Evolutionary conservation across 2,113 vertebrate genomes (phyloP).

Genomic region (Rattus rattus): DNA sequence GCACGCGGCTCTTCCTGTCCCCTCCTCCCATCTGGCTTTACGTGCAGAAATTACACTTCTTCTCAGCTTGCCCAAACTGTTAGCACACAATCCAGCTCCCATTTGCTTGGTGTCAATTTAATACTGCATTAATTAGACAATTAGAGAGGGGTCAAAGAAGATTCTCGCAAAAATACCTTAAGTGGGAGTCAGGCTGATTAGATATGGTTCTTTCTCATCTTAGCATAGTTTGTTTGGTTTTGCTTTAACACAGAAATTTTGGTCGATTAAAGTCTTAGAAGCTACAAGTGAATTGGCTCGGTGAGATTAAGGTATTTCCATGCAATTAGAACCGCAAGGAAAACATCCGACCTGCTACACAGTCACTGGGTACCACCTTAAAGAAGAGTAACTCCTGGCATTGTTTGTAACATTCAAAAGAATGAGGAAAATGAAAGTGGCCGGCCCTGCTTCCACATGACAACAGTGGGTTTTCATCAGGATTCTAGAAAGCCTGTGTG

Average conservation of each 20-base stretch:
- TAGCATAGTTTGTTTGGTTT: constrained; percentile 68
- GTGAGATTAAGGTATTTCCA: constrained; percentile 58
- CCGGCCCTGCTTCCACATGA: not conserved
- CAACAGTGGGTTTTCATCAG: not conserved
- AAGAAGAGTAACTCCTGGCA: not conserved
- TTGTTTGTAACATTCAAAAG: not conserved
- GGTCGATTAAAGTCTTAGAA: constrained; percentile 65
- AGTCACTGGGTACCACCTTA: not conserved
- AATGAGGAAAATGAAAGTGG: not conserved
- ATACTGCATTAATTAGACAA: constrained; percentile 67
- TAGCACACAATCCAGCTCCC: constrained; percentile 62
- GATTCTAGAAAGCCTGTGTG: rapidly evolving
- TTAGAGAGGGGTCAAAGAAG: constrained; percentile 70
- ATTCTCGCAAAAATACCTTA: constrained; percentile 32
- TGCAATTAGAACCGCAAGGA: not conserved
- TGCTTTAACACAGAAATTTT: constrained; percentile 58
- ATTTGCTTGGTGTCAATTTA: constrained; percentile 65
- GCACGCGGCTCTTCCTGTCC: constrained; percentile 59
- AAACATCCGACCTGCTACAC: not conserved
- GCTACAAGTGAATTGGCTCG: constrained; percentile 50
- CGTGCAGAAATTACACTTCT: constrained; percentile 65
- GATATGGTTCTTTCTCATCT: constrained; percentile 60
- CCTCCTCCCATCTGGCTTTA: constrained; percentile 66
- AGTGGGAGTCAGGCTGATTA: constrained; percentile 64
- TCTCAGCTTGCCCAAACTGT: constrained; percentile 66